phyloP scores from a whole-genome alignment of 2,113 vertebrate genomes.

The Gorsachius goisagi region DNA sequence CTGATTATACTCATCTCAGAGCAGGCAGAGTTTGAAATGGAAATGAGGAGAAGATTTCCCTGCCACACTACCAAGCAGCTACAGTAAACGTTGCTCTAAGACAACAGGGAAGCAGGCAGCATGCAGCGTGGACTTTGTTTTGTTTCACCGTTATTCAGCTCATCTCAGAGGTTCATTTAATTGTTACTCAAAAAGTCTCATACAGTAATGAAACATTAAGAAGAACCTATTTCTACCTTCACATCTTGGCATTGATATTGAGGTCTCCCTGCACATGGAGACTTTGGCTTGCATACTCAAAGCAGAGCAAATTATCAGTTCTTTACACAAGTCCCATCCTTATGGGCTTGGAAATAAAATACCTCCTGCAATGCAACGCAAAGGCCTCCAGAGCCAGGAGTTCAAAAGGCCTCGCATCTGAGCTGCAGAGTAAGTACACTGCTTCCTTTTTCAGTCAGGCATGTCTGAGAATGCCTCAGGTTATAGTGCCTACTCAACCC shows the following conservation, averaged over 20 bases:
- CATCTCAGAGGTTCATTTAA: slow-evolving; percentile 46
- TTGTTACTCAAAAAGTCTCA: slow-evolving; percentile 16
- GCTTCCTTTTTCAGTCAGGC: not conserved
- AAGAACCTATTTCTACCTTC: not conserved
- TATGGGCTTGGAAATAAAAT: not conserved
- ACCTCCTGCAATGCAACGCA: accelerated
- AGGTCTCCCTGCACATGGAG: not conserved
- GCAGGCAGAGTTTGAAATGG: slow-evolving; percentile 53
- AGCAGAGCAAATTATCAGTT: not conserved
- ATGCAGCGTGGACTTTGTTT: not conserved
- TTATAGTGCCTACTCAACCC: not conserved
- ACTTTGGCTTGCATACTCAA: not conserved
- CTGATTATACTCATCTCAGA: not conserved
- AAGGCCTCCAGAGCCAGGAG: not conserved
- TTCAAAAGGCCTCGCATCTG: not conserved
- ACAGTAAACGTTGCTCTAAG: slow-evolving; percentile 14
- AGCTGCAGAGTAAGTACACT: not conserved
- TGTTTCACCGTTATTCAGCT: slow-evolving; percentile 44
- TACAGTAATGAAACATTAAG: not conserved
- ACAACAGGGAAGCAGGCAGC: slow-evolving; percentile 43
- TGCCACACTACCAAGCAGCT: slow-evolving; percentile 35
- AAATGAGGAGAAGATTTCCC: slow-evolving; percentile 54
- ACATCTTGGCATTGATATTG: not conserved
- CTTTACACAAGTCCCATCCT: not conserved
- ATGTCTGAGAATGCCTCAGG: not conserved